Evolutionary conservation across 1,140 invertebrate genomes (phyloP).

Genomic region (Macrosteles quadrilineatus): DNA sequence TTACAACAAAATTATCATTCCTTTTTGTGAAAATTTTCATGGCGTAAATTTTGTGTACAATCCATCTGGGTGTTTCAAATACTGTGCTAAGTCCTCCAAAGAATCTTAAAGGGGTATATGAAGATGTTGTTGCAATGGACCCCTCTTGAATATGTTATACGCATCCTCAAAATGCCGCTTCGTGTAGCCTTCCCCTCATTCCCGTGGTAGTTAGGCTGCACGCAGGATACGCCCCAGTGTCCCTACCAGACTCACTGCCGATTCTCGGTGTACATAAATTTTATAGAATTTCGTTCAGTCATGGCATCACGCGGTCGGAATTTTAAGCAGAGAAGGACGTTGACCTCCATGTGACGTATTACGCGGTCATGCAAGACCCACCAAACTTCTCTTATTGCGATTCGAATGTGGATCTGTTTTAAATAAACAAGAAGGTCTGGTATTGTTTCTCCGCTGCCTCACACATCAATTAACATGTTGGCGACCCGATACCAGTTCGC

Average conservation of each 20-base stretch:
- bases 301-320: conserved; percentile 9
- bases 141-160: no score
- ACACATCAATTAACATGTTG: conserved; percentile 25
- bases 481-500: not conserved
- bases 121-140: no score
- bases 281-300: conserved; percentile 21
- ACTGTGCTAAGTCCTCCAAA: no score
- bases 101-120: no score
- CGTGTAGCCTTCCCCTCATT: no score
- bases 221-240: no score
- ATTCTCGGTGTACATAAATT: conserved; percentile 8
- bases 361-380: not conserved
- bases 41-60: no score
- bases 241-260: not conserved
- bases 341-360: not conserved
- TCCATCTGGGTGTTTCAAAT: no score
- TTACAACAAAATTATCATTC: no score
- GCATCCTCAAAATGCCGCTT: no score
- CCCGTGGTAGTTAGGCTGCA: no score
- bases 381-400: conserved; percentile 10
- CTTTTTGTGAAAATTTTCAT: no score
- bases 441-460: not conserved
- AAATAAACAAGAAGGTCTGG: conserved; percentile 20
- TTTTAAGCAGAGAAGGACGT: not conserved
- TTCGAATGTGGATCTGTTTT: conserved; percentile 24